Evolutionary conservation across 2,797 vertebrate genomes (phyloP).

Genomic region (Muscicapa comitata): DNA sequence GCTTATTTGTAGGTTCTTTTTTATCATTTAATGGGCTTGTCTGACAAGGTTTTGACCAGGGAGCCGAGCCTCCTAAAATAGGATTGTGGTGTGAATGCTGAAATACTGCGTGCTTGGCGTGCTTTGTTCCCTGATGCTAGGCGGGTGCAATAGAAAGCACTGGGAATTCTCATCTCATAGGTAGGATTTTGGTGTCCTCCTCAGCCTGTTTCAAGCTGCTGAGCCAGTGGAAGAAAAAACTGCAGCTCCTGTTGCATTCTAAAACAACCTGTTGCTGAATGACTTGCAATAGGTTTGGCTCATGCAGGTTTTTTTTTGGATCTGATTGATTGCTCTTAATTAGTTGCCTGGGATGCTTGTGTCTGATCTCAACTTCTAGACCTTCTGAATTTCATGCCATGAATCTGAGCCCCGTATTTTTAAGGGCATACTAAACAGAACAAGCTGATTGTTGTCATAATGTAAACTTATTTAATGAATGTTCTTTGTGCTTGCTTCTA

Average conservation of each 20-base stretch:
- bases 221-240: not conserved
- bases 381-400: not conserved
- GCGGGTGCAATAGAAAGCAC: not conserved
- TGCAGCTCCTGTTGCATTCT: not conserved
- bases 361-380: not conserved
- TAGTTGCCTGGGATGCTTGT: not conserved
- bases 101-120: rapidly evolving
- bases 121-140: not conserved
- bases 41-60: not conserved
- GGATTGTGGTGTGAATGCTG: not conserved
- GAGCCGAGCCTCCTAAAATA: not conserved
- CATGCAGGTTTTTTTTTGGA: not conserved
- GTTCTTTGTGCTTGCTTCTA: not conserved
- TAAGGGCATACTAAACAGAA: not conserved
- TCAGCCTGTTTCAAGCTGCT: not conserved
- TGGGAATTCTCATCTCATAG: rapidly evolving
- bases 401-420: not conserved
- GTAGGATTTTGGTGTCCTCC: not conserved
- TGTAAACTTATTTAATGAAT: not conserved
- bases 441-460: not conserved
- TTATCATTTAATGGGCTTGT: not conserved
- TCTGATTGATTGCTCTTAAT: not conserved
- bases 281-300: not conserved
- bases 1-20: not conserved
- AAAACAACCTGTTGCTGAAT: not conserved